These are phyloP conservation scores for Rhamnusium bicolor DNA, from an alignment of 2,888 invertebrate genomes.

Conservation along the genomic window DNA sequence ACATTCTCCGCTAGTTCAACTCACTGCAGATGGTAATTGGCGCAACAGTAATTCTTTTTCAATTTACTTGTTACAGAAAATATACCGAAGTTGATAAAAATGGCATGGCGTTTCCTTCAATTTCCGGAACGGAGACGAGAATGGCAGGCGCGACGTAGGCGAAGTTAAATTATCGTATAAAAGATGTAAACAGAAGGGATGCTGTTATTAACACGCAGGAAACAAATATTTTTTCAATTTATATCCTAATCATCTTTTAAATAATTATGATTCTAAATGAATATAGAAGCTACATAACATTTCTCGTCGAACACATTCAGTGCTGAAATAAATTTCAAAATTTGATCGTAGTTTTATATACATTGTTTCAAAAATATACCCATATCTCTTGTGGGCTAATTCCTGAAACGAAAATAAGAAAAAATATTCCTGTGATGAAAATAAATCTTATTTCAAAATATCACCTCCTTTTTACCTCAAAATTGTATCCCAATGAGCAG, in stretches of 20 bases:
- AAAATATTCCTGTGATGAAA: too few species aligned
- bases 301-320: too few species aligned
- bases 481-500: too few species aligned
- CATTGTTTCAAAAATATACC: too few species aligned
- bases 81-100: constrained; percentile 3
- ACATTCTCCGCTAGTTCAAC: not conserved
- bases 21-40: not conserved
- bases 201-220: not conserved
- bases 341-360: too few species aligned
- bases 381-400: too few species aligned
- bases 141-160: constrained; percentile 24
- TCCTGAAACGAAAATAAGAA: too few species aligned
- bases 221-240: not conserved
- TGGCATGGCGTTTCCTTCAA: constrained; percentile 33
- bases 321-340: too few species aligned
- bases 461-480: too few species aligned
- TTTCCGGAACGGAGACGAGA: constrained; percentile 41
- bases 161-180: not conserved
- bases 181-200: not conserved
- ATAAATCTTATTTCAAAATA: too few species aligned
- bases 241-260: not conserved
- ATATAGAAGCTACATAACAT: too few species aligned
- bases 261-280: too few species aligned
- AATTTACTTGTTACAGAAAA: constrained; percentile 15
- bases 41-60: constrained; percentile 24